Percentiles rank a stretch among this genome's conserved stretches.
Evolutionary conservation across 2,888 invertebrate species (phyloP).

Genomic region (Schizotus pectinicornis): DNA sequence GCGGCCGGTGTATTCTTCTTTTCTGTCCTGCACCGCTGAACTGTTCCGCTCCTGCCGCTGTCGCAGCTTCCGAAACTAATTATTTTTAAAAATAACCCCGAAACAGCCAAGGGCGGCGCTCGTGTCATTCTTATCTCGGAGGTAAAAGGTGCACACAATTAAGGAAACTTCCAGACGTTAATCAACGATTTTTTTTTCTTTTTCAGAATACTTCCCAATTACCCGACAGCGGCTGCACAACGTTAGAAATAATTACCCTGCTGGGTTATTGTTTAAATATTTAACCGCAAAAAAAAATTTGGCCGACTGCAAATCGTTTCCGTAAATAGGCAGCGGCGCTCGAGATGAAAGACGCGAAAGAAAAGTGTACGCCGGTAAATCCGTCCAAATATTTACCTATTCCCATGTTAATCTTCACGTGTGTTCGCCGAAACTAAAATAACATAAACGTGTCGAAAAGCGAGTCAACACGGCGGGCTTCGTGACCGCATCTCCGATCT

Average conservation of each 20-base stretch:
- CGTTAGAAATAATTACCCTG: neutral
- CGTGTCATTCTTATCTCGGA: constrained; percentile 33
- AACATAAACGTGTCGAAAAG: constrained; percentile 38
- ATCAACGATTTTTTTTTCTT: constrained; percentile 2
- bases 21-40: constrained; percentile 5
- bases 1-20: constrained; percentile 7
- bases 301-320: constrained; percentile 27
- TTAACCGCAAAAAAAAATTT: constrained; percentile 2
- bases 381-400: constrained; percentile 34
- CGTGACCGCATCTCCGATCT: constrained; percentile 41
- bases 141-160: constrained; percentile 39
- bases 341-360: constrained; percentile 29
- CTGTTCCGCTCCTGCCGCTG: constrained; percentile 14
- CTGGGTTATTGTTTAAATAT: constrained; percentile 8
- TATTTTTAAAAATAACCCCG: constrained; percentile 51
- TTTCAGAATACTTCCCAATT: neutral
- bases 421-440: constrained; percentile 31
- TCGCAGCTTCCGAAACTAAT: constrained; percentile 51
- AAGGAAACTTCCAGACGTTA: constrained; percentile 28
- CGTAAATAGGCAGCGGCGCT: constrained; percentile 37
- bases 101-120: constrained; percentile 32
- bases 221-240: neutral
- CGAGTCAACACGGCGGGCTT: constrained; percentile 39
- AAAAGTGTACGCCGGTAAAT: constrained; percentile 29
- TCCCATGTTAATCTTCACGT: constrained; percentile 32